phyloP scores from a whole-genome alignment of 2,888 invertebrate genomes.

The Rhyacophila evoluta region DNA sequence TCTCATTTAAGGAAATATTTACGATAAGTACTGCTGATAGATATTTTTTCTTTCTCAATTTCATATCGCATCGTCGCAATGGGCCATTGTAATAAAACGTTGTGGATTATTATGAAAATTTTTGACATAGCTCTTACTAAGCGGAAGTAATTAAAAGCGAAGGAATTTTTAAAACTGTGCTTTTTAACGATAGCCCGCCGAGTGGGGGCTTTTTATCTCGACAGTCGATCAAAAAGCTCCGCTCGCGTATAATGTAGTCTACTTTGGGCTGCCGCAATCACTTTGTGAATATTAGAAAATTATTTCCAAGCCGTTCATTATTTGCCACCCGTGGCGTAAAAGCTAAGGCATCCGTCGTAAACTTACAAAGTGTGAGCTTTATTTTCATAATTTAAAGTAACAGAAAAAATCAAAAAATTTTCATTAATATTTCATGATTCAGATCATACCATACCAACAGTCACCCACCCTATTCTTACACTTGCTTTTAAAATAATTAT shows the following conservation, averaged over 20 bases:
- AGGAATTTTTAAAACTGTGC: neutral
- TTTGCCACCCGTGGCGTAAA: neutral
- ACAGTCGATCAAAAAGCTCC: conserved; percentile 10
- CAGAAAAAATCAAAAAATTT: too few species aligned
- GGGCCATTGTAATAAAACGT: neutral
- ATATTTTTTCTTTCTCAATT: neutral
- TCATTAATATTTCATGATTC: too few species aligned
- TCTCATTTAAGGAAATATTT: neutral
- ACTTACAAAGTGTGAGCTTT: neutral
- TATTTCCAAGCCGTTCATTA: neutral
- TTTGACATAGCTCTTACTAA: conserved; percentile 9
- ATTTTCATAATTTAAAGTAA: too few species aligned
- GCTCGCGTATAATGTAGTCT: conserved; percentile 10
- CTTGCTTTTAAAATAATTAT: too few species aligned
- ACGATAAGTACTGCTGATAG: neutral
- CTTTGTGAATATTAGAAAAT: conserved; percentile 18
- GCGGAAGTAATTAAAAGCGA: conserved; percentile 17
- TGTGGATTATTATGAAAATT: conserved; percentile 16
- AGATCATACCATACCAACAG: too few species aligned
- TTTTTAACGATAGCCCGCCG: neutral
- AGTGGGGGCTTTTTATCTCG: conserved; percentile 8
- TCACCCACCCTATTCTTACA: too few species aligned
- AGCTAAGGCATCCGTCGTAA: neutral
- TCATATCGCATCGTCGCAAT: neutral
- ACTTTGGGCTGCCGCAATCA: neutral